These are phyloP conservation scores for Cebus imitator DNA, from an alignment of 2,113 vertebrate genomes.

Conservation along the genomic window DNA sequence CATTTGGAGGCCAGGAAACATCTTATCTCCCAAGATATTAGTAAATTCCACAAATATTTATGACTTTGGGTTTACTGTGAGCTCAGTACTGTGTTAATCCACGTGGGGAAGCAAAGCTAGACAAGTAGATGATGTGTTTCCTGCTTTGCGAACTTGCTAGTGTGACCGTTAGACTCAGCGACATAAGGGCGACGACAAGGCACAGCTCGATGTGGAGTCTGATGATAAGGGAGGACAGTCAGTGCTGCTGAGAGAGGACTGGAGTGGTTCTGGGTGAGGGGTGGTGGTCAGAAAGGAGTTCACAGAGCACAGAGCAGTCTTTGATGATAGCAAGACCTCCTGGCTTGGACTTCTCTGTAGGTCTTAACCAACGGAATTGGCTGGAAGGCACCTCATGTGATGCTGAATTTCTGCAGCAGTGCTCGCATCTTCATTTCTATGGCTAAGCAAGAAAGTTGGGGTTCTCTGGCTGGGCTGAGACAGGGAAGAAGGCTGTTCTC, in stretches of 20 bases:
- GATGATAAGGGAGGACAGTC: fast-evolving
- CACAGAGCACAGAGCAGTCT: not conserved
- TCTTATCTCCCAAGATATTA: not conserved
- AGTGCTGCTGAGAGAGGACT: not conserved
- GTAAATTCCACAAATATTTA: not conserved
- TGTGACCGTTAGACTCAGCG: not conserved
- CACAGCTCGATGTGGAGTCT: not conserved
- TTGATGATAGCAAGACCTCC: not conserved
- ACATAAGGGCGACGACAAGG: not conserved
- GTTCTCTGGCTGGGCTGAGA: not conserved
- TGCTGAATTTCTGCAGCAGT: not conserved
- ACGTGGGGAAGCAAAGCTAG: not conserved
- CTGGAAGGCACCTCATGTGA: not conserved
- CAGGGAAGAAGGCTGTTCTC: not conserved
- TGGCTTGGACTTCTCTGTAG: not conserved
- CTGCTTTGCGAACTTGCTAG: not conserved
- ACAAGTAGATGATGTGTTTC: not conserved
- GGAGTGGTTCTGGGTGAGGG: not conserved
- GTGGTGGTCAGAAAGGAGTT: no score
- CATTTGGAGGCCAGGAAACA: not conserved
- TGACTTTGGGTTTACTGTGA: not conserved
- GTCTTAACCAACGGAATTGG: not conserved
- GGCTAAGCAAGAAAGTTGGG: not conserved
- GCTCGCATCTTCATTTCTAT: not conserved
- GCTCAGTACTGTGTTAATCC: not conserved